Base-by-base conservation (phyloP, 2,797 vertebrate species). In the Phylloscopus collybita region DNA sequence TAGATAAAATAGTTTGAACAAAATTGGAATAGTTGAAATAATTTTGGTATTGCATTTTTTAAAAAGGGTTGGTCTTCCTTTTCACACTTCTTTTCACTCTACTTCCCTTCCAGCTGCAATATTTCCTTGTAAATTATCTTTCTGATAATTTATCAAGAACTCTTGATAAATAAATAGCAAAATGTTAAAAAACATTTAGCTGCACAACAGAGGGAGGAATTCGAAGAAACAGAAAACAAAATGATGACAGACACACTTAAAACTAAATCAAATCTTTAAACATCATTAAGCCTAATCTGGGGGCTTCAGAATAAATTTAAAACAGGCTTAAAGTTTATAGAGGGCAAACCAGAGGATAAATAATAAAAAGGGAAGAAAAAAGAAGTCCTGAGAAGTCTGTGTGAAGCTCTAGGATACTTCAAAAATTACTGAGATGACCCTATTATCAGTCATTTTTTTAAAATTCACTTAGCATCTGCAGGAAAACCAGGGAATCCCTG, bases 291-390 rank as follows among this genome's bases (percentile, higher is more conserved):
- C 8, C 4, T 82, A 85, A 73, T 81, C 71, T 42, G 57, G 29
- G 64, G 44, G 36, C 36, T 86, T 93, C 22, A 85, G n/a, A 79
- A 70, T 73, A 82, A 70, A 79, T 90, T 88, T 90, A 92, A 94
- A 95, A 6, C 27, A 86, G 36, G 73, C 3, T 44, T 11, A 56
- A 66, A 47, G 2, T 42, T 91, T 84, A 86, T 29, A 69, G 38
- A 75, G 20, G 11, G 27, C 3, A 69, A 85, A 57, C 3, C 6
- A 27, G 9, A n/a, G 18, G 8, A 53, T 29, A 69, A 75, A 22
- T 47, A 45, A 64, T 45, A 44, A 25, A 69, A 62, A 32, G 0
- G 0, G 13, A 79, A 17, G 5, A 40, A 64, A 44, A 26, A 32
- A 73, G 19, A 51, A 76, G 18, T 74, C 13, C 15, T 56, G 40